phyloP scores from a whole-genome alignment of 2,797 vertebrate species.

The Liparis tanakae region DNA sequence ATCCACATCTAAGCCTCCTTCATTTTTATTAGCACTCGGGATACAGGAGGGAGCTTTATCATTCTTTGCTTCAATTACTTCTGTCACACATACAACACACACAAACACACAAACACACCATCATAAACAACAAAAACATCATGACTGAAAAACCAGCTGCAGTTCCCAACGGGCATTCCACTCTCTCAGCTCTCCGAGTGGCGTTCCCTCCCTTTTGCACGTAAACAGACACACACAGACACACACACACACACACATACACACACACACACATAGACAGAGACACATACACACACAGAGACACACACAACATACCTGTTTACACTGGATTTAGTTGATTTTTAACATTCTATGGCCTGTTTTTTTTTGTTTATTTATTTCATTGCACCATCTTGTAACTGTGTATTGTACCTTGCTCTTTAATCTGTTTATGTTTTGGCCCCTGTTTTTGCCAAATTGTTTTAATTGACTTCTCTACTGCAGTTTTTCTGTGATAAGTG shows the following conservation, averaged over 20 bases:
- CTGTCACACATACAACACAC: slow-evolving; percentile 13
- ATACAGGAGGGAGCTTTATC: slow-evolving; percentile 13
- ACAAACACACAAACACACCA: slow-evolving; percentile 4
- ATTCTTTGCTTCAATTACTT: slow-evolving; percentile 36
- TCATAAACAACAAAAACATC: slow-evolving; percentile 54
- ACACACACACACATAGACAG: not conserved
- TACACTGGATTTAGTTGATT: too few species aligned
- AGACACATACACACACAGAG: slow-evolving; percentile 14
- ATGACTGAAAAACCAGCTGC: slow-evolving; percentile 56
- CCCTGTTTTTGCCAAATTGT: too few species aligned
- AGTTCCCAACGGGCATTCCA: slow-evolving; percentile 52
- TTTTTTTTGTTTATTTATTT: too few species aligned
- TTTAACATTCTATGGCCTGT: too few species aligned
- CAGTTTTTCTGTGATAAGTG: too few species aligned
- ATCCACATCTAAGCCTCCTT: slow-evolving; percentile 39
- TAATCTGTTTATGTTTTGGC: too few species aligned
- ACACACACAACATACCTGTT: slow-evolving; percentile 6
- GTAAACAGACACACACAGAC: slow-evolving; percentile 34
- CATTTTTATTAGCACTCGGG: slow-evolving; percentile 26
- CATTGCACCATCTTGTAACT: too few species aligned
- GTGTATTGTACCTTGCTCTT: too few species aligned
- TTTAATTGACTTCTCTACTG: too few species aligned
- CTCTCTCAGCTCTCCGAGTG: slow-evolving; percentile 35
- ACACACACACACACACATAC: slow-evolving; percentile 10
- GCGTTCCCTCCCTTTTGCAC: slow-evolving; percentile 53